A percentile compares a stretch with the other conserved stretches of the same genome.
Conservation (phyloP, 2,797 vertebrate genomes). For the Tauraco hartlaubi region DNA sequence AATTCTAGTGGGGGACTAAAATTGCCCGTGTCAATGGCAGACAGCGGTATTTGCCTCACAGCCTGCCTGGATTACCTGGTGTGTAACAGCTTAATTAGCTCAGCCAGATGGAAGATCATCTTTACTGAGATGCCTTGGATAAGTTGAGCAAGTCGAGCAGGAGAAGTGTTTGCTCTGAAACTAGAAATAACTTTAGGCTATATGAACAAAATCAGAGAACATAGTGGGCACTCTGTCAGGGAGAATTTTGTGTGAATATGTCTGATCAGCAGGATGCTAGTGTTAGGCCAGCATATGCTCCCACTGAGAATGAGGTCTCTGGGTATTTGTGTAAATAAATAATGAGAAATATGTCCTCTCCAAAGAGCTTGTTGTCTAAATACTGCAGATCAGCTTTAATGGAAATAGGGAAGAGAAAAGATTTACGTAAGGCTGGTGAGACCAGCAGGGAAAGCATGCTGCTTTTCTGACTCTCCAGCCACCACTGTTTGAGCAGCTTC, state of each 20-base stretch:
- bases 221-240: rapidly evolving
- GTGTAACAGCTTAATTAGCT: background rate
- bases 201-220: background rate
- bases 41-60: background rate
- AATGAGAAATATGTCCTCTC: background rate
- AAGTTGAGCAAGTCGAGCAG: background rate
- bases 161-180: background rate
- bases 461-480: background rate
- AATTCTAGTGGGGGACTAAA: background rate
- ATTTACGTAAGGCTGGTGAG: background rate
- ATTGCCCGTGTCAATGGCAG: background rate
- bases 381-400: background rate
- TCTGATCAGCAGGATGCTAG: background rate
- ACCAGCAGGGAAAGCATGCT: background rate
- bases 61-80: background rate
- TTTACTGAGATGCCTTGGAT: background rate
- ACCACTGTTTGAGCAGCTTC: background rate
- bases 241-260: background rate
- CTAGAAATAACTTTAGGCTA: background rate
- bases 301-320: background rate
- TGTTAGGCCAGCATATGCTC: background rate
- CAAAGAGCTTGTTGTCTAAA: background rate
- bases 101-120: background rate
- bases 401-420: background rate
- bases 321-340: constrained; percentile 14